Evolutionary conservation across 1,140 invertebrate species (phyloP), one percentile per base, ranked within the genome.

Genomic region (Euglossa dilemma): DNA sequence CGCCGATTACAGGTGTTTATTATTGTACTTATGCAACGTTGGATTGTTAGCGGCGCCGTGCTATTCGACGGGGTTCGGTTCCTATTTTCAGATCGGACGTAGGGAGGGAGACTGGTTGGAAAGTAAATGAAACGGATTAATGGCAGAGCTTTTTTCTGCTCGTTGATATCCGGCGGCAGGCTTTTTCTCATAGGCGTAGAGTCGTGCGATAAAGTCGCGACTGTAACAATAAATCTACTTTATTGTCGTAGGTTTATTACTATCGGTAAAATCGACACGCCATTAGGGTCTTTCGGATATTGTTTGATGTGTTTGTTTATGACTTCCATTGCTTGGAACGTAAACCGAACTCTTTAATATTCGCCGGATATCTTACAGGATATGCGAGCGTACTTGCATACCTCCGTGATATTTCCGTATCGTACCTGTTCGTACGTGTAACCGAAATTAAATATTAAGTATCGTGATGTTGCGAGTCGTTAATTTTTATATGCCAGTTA

Each of bases 1-100:
- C 8, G 14, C 45, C 20, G 16, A 28, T 71, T 71, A 45, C 16
- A 43, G 78, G 50, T 63, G 50, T 66, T 80, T 80, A 56, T 80
- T 74, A 74, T 74, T 64, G n/a, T 45, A 56, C 28, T 54, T 54
- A 54, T 52, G 18, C 69, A 43, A 54, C 6, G 57, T 1, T 4
- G 16, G 52, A 69, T 70, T 28, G 45, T 74, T 45, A 52, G 14
- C 28, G 47, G 7, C 9, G 20, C 14, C 52, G 12, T 11, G 36
- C 43, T 72, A 25, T 18, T 6, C 11, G 18, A 47, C 52, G 50
- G 18, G 52, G 36, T 25, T 56, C 4, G 28, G 56, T 36, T 45
- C 12, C 25, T 43, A 54, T 45, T 45, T 45, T 66, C 63, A 23
- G 3, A 9, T 0, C n/a, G 8, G 18, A 9, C 2, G 20, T 4